A percentile compares a stretch with the other conserved stretches of the same genome.
These are phyloP conservation scores for Pygoscelis antarcticus DNA, from an alignment of 2,113 vertebrate species.

Conservation along the genomic window DNA sequence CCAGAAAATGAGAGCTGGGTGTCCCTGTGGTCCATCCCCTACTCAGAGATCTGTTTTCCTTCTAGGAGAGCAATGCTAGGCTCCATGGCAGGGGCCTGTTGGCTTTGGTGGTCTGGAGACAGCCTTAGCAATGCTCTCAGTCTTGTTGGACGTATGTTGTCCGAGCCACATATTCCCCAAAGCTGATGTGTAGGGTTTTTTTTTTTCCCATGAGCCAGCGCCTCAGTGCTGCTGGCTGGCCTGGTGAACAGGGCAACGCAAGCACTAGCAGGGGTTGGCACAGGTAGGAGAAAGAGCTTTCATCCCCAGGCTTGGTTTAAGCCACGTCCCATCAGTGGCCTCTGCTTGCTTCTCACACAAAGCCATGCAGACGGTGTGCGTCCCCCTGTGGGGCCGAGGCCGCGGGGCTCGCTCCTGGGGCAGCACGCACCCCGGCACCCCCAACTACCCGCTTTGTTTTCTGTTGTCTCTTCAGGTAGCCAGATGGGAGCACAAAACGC, in stretches of 20 bases:
- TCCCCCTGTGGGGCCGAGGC: rapidly evolving
- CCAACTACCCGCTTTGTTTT: neutral
- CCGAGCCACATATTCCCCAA: neutral
- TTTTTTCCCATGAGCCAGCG: neutral
- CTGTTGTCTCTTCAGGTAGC: conserved; percentile 78
- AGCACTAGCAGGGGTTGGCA: neutral
- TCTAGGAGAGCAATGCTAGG: neutral
- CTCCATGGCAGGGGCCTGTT: rapidly evolving
- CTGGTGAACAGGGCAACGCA: neutral
- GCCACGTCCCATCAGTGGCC: neutral
- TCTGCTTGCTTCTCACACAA: neutral
- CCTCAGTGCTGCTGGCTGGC: neutral
- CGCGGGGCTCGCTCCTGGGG: neutral
- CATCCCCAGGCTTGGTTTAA: neutral
- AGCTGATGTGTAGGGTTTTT: neutral
- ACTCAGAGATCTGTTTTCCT: neutral
- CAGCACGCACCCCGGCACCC: neutral
- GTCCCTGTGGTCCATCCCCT: neutral
- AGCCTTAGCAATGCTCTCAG: neutral
- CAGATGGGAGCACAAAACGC: conserved; percentile 89
- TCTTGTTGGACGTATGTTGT: rapidly evolving
- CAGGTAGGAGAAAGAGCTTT: neutral
- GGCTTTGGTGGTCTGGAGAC: neutral
- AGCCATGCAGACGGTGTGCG: rapidly evolving
- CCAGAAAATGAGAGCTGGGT: neutral